A percentile compares a stretch with the other conserved stretches of the same genome.
Evolutionary conservation across 1,140 invertebrate genomes (phyloP).

Genomic region (Agraylea sexmaculata): DNA sequence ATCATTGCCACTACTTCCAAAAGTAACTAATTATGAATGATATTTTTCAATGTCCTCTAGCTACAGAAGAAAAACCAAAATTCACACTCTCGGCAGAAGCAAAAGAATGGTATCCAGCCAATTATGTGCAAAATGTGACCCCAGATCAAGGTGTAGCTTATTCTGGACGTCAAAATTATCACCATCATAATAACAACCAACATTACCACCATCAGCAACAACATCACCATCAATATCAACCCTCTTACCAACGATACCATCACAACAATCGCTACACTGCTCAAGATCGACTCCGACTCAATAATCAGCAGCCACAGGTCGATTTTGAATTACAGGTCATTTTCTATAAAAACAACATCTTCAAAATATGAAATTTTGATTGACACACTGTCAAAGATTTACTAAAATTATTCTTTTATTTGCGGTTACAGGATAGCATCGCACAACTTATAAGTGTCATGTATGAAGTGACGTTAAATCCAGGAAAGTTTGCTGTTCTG

Average conservation of each 20-base stretch:
- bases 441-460: conserved; percentile 43
- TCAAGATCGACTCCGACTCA: conserved; percentile 33
- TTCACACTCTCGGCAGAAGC: conserved; percentile 38
- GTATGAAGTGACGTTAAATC: conserved; percentile 46
- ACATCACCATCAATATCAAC: conserved; percentile 1
- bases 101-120: conserved; percentile 40
- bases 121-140: conserved; percentile 29
- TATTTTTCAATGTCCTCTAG: too few relatives aligned
- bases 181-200: conserved; percentile 12
- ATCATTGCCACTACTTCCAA: too few relatives aligned
- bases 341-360: too few relatives aligned
- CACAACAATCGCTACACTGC: conserved; percentile 27
- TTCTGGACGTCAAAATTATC: conserved; percentile 12
- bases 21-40: too few relatives aligned
- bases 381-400: conserved; percentile 1
- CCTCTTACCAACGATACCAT: conserved; percentile 6
- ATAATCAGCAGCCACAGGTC: conserved; percentile 33
- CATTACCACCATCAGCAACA: conserved; percentile 7
- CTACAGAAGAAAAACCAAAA: conserved; percentile 19
- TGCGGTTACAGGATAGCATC: conserved; percentile 33
- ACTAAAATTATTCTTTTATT: conserved; percentile 6
- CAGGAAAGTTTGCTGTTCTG: conserved; percentile 44
- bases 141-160: conserved; percentile 25
- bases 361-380: too few relatives aligned
- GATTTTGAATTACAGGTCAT: conserved; percentile 34